Evolutionary conservation across 1,140 invertebrate species (phyloP).

Genomic region (Listronotus oregonensis): DNA sequence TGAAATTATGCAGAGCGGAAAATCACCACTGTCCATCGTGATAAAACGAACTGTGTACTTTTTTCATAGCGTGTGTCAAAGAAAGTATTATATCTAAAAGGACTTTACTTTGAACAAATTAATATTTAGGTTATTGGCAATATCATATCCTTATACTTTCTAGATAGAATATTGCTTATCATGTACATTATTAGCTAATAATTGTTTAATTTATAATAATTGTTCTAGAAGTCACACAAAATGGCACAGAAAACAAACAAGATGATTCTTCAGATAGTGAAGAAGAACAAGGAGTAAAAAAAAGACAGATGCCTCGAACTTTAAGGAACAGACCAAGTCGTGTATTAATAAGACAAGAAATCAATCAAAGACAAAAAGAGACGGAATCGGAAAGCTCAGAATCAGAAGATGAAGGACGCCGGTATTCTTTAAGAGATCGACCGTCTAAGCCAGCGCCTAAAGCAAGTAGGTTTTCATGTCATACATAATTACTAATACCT

Average conservation of each 20-base stretch:
- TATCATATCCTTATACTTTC: no score
- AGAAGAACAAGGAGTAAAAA: conserved; percentile 28
- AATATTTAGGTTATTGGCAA: no score
- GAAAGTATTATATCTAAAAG: no score
- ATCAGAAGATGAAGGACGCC: conserved; percentile 39
- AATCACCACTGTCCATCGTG: no score
- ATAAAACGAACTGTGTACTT: no score
- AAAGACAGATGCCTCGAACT: conserved; percentile 11
- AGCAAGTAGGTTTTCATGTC: conserved; percentile 36
- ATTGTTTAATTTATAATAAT: no score
- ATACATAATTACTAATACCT: no score
- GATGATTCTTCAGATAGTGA: conserved; percentile 18
- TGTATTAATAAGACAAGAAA: conserved; percentile 14
- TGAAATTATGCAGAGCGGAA: no score
- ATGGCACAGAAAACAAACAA: conserved; percentile 17
- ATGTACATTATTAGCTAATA: no score
- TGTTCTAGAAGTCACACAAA: conserved; percentile 10
- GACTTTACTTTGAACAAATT: no score
- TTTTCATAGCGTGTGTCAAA: no score
- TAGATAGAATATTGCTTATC: no score
- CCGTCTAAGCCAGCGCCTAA: conserved; percentile 43
- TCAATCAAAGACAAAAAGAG: conserved; percentile 18
- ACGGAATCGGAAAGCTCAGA: conserved; percentile 34
- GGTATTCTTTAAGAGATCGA: conserved; percentile 49
- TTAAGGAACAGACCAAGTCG: conserved; percentile 11